Conservation (phyloP, 2,888 invertebrate species). For the Diarsia dahlii region DNA sequence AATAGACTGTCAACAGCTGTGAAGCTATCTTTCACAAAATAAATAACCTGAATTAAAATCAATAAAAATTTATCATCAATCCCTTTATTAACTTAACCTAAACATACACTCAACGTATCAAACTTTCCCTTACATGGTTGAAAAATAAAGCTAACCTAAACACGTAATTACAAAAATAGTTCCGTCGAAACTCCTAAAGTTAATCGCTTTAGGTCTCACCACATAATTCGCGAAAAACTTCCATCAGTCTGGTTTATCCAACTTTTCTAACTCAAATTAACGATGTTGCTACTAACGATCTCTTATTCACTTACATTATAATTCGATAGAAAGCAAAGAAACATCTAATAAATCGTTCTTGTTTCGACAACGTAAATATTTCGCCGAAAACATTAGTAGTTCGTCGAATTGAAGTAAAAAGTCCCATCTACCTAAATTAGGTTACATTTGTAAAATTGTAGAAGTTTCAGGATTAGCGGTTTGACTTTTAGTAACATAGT, state of each 20-base stretch:
- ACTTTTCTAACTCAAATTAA: conserved; percentile 38
- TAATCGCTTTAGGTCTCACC: conserved; percentile 26
- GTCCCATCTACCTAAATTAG: conserved; percentile 18
- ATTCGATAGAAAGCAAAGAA: not conserved
- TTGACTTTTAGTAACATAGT: not conserved
- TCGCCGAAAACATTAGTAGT: not conserved
- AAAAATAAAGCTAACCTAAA: conserved; percentile 12
- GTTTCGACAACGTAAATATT: conserved; percentile 8
- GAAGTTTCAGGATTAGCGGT: not conserved
- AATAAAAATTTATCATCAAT: not conserved
- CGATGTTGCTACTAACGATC: conserved; percentile 17
- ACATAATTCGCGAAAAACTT: conserved; percentile 29
- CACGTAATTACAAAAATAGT: conserved; percentile 37
- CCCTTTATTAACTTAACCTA: not conserved
- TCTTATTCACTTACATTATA: not conserved
- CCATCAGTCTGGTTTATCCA: conserved; percentile 17
- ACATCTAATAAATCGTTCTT: conserved; percentile 14
- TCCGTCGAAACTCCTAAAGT: conserved; percentile 24
- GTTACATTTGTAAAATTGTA: conserved; percentile 16
- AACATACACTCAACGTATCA: not conserved
- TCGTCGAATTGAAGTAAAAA: conserved; percentile 8
- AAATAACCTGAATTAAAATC: not conserved
- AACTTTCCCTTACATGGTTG: not conserved
- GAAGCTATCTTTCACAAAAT: too few species aligned
- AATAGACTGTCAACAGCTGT: too few species aligned